A percentile compares a stretch with the other conserved stretches of the same genome.
phyloP scores from a whole-genome alignment of 30 jellyfish, hydroid and myxozoan genomes.

The Chrysaora quinquecirrha region DNA sequence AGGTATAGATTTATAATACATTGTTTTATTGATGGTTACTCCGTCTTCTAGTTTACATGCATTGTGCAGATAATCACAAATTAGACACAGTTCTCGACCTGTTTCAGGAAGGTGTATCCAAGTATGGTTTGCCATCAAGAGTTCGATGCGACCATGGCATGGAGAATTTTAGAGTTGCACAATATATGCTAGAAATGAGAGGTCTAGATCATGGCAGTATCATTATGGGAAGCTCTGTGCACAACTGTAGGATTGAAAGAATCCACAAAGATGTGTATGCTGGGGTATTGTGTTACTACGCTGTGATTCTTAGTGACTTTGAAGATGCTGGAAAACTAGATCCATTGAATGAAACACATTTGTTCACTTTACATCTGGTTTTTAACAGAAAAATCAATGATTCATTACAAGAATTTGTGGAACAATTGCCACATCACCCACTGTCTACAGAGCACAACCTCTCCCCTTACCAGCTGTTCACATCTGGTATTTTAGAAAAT shows the following conservation, averaged over 20 bases:
- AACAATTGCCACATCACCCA: conserved; percentile 9
- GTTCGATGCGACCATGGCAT: conserved; percentile 16
- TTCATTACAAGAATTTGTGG: conserved; percentile 15
- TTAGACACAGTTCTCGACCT: conserved; percentile 16
- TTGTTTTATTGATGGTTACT: conserved; percentile 9
- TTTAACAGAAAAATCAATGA: conserved; percentile 1
- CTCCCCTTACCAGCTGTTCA: conserved; percentile 20
- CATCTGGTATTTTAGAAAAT: conserved; percentile 10
- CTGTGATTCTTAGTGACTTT: not conserved
- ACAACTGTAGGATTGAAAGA: conserved; percentile 2
- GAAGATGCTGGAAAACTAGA: conserved; percentile 12
- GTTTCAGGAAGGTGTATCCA: conserved; percentile 2
- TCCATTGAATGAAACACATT: not conserved
- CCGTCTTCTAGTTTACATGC: not conserved
- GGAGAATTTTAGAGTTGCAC: conserved; percentile 18
- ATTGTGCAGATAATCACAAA: conserved; percentile 11
- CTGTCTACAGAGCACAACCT: conserved; percentile 13
- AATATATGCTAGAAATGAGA: not conserved
- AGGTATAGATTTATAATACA: conserved; percentile 11
- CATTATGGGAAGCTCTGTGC: conserved; percentile 12
- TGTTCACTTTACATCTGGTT: conserved; percentile 1
- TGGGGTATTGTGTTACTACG: conserved; percentile 9
- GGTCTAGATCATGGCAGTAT: conserved; percentile 22
- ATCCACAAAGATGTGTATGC: conserved; percentile 14
- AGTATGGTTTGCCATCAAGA: conserved; percentile 23